Evolutionary conservation across 1,140 invertebrate species (phyloP), one percentile per base, ranked within the genome.

Genomic region (Stratiolaelaps scimitus): DNA sequence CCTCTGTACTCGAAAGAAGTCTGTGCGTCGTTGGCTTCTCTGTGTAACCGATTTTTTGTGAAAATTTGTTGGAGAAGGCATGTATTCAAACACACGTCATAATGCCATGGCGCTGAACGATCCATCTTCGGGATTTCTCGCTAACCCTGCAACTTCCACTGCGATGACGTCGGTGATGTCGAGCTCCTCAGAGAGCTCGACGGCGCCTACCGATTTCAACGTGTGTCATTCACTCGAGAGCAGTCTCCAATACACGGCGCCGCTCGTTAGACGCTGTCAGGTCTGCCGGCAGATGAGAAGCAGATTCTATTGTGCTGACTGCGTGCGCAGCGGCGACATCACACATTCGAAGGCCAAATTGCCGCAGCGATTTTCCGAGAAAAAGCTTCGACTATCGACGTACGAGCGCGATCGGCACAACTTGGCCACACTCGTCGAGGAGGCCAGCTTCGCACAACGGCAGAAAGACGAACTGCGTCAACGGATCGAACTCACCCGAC

Each of bases 171-270:
- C 53, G 20, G 23, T 60, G 17, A 60, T 60, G 53, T 60, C 53
- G 2, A 60, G 15, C 53, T 60, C 53, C 1, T 60, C 53, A 2
- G 53, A 60, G 53, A 60, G 53, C 23, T 60, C 53, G 15, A 60
- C 53, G 13, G 53, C 53, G 26, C 53, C 53, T 4, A 60, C 34
- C 26, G 53, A 60, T 34, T 60, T 60, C 53, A 60, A 60, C 53
- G 53, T 60, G 4, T 60, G 53, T 26, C 53, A 60, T 23, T 60
- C 53, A 1, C 23, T 60, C 4, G 53, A 60, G 26, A 60, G 26
- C 23, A 60, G 53, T 60, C 53, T 60, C 53, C 53, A 26, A 1
- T 40, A 40, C 10, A 6, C 34, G 10, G 26, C 53, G 26, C 23
- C 53, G n/a, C 53, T 23, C 15, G 53, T 26, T 2, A 60, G 53